Conservation (phyloP, 1,140 invertebrate genomes). For the Augochlora pura region DNA sequence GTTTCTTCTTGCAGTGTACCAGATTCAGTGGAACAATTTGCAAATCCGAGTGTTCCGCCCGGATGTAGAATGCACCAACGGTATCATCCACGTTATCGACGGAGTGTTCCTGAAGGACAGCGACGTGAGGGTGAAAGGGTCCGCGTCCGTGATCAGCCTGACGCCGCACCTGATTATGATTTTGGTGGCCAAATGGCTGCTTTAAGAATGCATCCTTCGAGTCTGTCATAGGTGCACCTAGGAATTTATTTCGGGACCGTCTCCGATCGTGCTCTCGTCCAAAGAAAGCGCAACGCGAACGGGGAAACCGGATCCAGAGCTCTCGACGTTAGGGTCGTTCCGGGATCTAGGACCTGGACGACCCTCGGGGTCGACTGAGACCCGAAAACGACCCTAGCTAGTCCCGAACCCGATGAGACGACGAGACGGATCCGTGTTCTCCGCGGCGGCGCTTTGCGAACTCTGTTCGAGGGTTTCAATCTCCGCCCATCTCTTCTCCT, state of each 20-base stretch:
- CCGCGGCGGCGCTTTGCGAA: background rate
- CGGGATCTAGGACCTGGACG: conserved; percentile 6
- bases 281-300: background rate
- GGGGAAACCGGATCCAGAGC: background rate
- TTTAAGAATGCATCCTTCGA: conserved; percentile 65
- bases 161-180: conserved; percentile 77
- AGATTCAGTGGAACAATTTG: conserved; percentile 90
- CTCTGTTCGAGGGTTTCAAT: conserved; percentile 14
- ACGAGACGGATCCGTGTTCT: conserved; percentile 3
- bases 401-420: background rate
- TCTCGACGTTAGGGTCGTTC: background rate
- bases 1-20: conserved; percentile 84
- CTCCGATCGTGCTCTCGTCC: conserved; percentile 51
- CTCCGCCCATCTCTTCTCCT: background rate
- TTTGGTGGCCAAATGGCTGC: conserved; percentile 76
- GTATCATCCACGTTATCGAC: conserved; percentile 95
- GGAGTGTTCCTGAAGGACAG: conserved; percentile 89
- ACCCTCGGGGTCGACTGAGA: background rate
- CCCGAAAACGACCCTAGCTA: background rate
- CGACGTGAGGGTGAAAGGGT: conserved; percentile 88
- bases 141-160: conserved; percentile 69
- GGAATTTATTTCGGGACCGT: conserved; percentile 61
- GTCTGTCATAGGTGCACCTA: conserved; percentile 57
- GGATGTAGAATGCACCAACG: conserved; percentile 95
- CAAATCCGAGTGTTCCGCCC: conserved; percentile 91